These are phyloP conservation scores for Ormyrus thymus DNA, from an alignment of 2,888 invertebrate species.

Conservation along the genomic window DNA sequence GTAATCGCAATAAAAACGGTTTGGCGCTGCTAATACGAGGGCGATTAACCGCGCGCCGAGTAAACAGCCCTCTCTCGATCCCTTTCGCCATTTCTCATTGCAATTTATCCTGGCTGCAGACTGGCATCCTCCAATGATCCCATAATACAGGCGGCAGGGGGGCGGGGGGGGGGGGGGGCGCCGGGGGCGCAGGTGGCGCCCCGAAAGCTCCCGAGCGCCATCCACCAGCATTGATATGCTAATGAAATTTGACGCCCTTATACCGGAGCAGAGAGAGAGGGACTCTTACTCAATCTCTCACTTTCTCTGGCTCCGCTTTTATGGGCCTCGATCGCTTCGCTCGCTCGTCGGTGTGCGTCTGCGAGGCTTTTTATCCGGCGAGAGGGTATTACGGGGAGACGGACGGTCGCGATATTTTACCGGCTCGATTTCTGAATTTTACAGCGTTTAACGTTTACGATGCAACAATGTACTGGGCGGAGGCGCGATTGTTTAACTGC, in stretches of 20 bases:
- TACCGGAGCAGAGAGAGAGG: conserved; percentile 52
- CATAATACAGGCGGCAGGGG: conserved; percentile 7
- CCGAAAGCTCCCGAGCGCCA: conserved; percentile 68
- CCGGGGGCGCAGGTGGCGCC: conserved; percentile 72
- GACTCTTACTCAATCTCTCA: conserved; percentile 19
- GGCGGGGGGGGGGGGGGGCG: conserved; percentile 59
- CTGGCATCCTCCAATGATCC: too few relatives aligned
- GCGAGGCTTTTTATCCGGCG: neutral
- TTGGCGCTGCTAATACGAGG: conserved; percentile 58
- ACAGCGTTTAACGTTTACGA: neutral
- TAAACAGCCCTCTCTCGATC: conserved; percentile 54
- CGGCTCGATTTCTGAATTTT: conserved; percentile 5
- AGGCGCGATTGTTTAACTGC: too few relatives aligned
- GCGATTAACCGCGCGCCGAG: conserved; percentile 59
- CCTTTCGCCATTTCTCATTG: conserved; percentile 53
- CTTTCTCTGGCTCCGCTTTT: neutral
- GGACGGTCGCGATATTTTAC: neutral
- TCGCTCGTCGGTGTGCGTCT: neutral
- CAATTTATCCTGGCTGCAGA: conserved; percentile 53
- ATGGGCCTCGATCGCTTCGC: neutral
- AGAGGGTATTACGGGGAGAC: too few relatives aligned
- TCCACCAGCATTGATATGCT: conserved; percentile 75
- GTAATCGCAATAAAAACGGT: conserved; percentile 23
- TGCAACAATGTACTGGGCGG: too few relatives aligned
- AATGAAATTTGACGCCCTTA: conserved; percentile 75